Evolutionary conservation across 2,113 vertebrate genomes (phyloP), one percentile per base, ranked within the genome.

Genomic region (Butorides virescens): DNA sequence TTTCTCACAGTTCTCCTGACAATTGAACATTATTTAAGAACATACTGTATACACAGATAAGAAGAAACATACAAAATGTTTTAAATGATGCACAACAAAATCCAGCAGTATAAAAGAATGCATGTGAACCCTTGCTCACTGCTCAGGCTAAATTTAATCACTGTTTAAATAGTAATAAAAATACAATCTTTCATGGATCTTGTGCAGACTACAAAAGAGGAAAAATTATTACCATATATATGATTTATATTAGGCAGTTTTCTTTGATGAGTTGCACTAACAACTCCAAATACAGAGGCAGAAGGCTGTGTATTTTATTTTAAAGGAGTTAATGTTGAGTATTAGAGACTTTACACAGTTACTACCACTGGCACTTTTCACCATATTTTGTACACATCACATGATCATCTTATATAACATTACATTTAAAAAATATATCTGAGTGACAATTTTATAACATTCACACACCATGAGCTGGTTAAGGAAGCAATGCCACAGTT

Each of bases 131-230:
- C 98, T 98, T 97, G 98, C 97, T 98, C 98, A 98, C 97, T 97
- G 97, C 97, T 98, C 98, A 98, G 98, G 98, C 98, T 98, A 98
- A 98, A 98, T 98, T 99, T 96, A 98, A 98, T 98, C 98, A 98
- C 98, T 97, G 98, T 99, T 99, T 99, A 99, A 99, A 99, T 99
- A 99, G 99, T 99, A 99, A 99, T 99, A 99, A 99, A 99, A 99
- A 99, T 99, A 99, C 99, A 99, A 99, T 99, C 99, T 99, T 99
- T 99, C 98, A 98, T 99, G 99, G 98, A 99, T 98, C 98, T 98
- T 99, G 98, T 98, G 98, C 98, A 98, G 98, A 98, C 98, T 98
- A 99, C 98, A 99, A 98, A 99, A 99, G 97, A 98, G 98, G 98
- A 97, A 98, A 96, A 98, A 98, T 98, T 98, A 98, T 98, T 98